Base-by-base conservation (phyloP, 2,797 vertebrate genomes). In the Leucoraja ocellata region DNA sequence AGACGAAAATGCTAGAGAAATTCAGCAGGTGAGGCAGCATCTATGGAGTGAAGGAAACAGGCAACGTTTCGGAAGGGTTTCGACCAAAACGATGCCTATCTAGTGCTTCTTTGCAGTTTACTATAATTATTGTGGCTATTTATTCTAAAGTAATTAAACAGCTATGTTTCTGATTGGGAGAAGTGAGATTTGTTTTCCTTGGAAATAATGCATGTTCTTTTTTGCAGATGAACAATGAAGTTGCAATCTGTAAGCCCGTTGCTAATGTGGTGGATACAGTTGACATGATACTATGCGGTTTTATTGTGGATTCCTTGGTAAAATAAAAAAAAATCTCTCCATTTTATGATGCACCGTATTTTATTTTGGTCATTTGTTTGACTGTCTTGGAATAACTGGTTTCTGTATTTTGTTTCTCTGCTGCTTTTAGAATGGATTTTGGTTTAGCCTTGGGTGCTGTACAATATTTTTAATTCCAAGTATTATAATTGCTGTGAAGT, bases 361-460 rank as follows among this genome's bases (percentile, higher is more conserved):
- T 71, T 54, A 14, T 76, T 65, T 93, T 6, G 28, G 9, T 6
- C 1, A 88, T 71, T 46, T 11, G 36, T 93, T 84, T 83, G 63
- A 54, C 32, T 71, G 39, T 36, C 16, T 10, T 18, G 92, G 21
- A 65, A 93, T 32, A 46, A 32, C 90, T 91, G 36, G 76, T 54
- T 80, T 93, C 18, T 93, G 65, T 61, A 32, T 0, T 28, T 93
- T 93, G 81, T 61, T 93, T 46, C 7, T 7, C 18, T 18, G 23
- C 77, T 86, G 58, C 78, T 93, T 93, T 88, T 95, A 99, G 99
- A 99, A 99, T 96, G 96, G 97, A 0, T 99, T 99, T 95, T 99
- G 99, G 98, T 98, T 99, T 95, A 98, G 98, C 93, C 95, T 99
- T 95, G 99, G 98, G 95, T 97, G 97, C 94, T 97, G 97, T 91